Conservation (phyloP, 2,888 invertebrate species). For the Caprella mutica region DNA sequence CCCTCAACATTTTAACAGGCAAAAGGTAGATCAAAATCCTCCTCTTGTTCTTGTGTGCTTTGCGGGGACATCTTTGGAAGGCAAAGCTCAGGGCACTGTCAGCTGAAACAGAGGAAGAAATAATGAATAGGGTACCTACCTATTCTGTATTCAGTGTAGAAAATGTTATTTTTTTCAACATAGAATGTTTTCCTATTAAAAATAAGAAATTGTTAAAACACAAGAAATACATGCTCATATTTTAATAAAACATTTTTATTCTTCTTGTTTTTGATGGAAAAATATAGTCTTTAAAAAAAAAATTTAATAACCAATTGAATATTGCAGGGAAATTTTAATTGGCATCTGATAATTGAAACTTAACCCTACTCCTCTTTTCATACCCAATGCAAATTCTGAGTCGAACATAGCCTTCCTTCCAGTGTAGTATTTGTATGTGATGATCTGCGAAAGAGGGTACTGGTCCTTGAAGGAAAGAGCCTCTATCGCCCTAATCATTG, state of each 20-base stretch:
- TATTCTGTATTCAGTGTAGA: too few relatives aligned
- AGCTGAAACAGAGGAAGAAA: constrained; percentile 57
- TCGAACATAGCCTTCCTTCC: constrained; percentile 98
- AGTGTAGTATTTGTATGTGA: constrained; percentile 94
- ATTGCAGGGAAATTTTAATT: too few relatives aligned
- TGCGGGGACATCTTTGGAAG: constrained; percentile 75
- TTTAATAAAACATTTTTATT: too few relatives aligned
- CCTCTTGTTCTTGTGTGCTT: constrained; percentile 72
- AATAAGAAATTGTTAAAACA: too few relatives aligned
- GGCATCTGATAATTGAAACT: too few relatives aligned
- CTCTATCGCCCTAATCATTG: constrained; percentile 91
- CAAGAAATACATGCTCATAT: too few relatives aligned
- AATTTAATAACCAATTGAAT: too few relatives aligned
- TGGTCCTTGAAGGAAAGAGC: constrained; percentile 77
- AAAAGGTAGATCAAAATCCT: constrained; percentile 87
- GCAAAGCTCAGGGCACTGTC: constrained; percentile 86
- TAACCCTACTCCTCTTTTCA: constrained; percentile 12
- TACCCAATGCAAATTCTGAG: constrained; percentile 75
- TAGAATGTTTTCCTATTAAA: too few relatives aligned
- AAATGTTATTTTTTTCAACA: too few relatives aligned
- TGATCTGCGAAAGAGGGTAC: constrained; percentile 82
- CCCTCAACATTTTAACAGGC: constrained; percentile 88
- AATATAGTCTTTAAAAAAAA: too few relatives aligned
- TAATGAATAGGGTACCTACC: too few relatives aligned
- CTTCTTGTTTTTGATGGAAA: too few relatives aligned